Evolutionary conservation across 1,140 invertebrate species (phyloP).

Genomic region (Nilaparvata lugens): DNA sequence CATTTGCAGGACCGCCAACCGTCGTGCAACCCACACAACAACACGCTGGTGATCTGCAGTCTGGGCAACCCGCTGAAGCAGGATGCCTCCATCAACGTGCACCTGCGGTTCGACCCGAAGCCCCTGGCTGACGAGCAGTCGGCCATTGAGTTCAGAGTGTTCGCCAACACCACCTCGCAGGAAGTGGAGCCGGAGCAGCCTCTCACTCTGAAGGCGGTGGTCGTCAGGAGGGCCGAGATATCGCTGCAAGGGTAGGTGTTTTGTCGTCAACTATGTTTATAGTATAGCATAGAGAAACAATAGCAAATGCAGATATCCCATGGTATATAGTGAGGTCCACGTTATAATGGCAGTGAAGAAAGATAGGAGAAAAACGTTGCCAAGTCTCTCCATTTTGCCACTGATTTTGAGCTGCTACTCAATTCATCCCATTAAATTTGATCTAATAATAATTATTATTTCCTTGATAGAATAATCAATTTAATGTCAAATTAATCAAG

Average conservation of each 20-base stretch:
- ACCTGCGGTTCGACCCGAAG: constrained; percentile 70
- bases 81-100: constrained; percentile 45
- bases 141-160: constrained; percentile 58
- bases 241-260: constrained; percentile 61
- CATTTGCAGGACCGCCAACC: constrained; percentile 43
- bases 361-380: no score
- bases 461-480: no score
- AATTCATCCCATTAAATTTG: no score
- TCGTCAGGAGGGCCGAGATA: constrained; percentile 74
- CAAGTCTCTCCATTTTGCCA: no score
- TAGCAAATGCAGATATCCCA: no score
- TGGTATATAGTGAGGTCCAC: no score
- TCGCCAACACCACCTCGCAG: constrained; percentile 80
- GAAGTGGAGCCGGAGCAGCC: constrained; percentile 49
- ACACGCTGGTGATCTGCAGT: constrained; percentile 64
- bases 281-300: no score
- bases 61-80: constrained; percentile 84
- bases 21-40: constrained; percentile 61
- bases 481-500: no score
- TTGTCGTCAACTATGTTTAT: not conserved
- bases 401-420: no score
- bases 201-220: constrained; percentile 46
- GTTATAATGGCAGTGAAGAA: no score
- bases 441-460: no score
- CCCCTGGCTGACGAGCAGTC: constrained; percentile 57